Base-by-base conservation (phyloP, 2,113 vertebrate species). In the Heterotis niloticus region DNA sequence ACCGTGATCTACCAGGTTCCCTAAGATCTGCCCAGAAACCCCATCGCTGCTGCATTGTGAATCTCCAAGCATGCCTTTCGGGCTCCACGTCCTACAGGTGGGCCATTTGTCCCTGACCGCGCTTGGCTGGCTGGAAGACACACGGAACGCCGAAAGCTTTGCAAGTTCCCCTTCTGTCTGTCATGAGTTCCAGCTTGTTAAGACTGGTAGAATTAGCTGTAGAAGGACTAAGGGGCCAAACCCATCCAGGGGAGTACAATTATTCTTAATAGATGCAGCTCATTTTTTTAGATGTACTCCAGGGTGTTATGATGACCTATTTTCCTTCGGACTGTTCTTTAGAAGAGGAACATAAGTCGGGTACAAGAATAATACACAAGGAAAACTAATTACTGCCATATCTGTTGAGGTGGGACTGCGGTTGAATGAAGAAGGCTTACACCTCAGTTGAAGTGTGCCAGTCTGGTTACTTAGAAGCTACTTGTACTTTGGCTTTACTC, bases 271-370 rank as follows among this genome's bases (percentile, higher is more conserved):
- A 87, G 89, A 91, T 90, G 91, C 86, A 85, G 90, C 34, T 44
- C 90, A 90, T 90, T 91, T 88, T 92, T 90, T 91, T 89, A 91
- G 88, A 93, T 80, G 82, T 87, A 86, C 92, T 91, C 90, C 86
- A 86, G 91, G 90, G 90, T 91, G 90, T 89, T 87, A 83, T 84
- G 84, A 85, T 92, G 92, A 92, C 91, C 92, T 90, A 92, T 90
- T 93, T 93, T 89, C 89, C 85, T 18, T 71, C 66, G n/a, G 64
- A 81, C 84, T 81, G 83, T 84, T 90, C 88, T 89, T 89, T 87
- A 85, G 87, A 91, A 88, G 85, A 90, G 88, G 79, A 88, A 88
- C 34, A 85, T 85, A 88, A 89, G 89, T 87, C 79, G 87, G 83
- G 87, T 87, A 78, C 86, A 83, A 83, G 86, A 87, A 88, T 85